These are phyloP conservation scores for Taurulus bubalis DNA, from an alignment of 2,113 vertebrate species.

Conservation along the genomic window DNA sequence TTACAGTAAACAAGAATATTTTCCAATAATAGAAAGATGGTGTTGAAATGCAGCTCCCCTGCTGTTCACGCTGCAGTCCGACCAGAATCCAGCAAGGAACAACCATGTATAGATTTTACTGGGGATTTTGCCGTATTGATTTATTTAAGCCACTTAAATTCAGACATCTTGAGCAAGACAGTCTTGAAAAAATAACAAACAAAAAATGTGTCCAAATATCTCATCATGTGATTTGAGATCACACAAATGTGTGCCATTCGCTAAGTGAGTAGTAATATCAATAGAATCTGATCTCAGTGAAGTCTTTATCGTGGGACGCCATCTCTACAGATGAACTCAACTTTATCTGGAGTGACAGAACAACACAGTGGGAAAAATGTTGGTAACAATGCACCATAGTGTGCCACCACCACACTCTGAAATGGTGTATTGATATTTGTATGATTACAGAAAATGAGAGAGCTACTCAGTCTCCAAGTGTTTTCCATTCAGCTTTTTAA, in stretches of 20 bases:
- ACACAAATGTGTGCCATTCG: neutral
- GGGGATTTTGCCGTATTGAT: neutral
- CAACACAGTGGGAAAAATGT: neutral
- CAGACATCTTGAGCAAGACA: too few relatives aligned
- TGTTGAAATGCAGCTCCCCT: neutral
- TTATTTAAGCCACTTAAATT: neutral
- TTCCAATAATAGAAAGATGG: neutral
- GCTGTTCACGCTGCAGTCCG: neutral
- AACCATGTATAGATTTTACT: neutral
- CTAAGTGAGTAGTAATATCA: neutral
- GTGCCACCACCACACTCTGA: neutral
- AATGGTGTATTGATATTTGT: neutral
- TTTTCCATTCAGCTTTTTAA: neutral
- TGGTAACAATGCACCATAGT: neutral
- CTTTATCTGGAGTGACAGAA: neutral
- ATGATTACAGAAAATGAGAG: neutral
- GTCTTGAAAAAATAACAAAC: neutral
- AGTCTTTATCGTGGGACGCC: neutral
- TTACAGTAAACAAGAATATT: neutral
- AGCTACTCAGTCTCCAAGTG: neutral
- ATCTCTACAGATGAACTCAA: neutral
- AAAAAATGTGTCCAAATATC: neutral
- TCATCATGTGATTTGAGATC: neutral
- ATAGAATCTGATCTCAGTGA: neutral
- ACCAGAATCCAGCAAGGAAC: neutral